These are phyloP conservation scores for Cartodere bifasciata DNA, from an alignment of 2,888 invertebrate species.

Conservation along the genomic window DNA sequence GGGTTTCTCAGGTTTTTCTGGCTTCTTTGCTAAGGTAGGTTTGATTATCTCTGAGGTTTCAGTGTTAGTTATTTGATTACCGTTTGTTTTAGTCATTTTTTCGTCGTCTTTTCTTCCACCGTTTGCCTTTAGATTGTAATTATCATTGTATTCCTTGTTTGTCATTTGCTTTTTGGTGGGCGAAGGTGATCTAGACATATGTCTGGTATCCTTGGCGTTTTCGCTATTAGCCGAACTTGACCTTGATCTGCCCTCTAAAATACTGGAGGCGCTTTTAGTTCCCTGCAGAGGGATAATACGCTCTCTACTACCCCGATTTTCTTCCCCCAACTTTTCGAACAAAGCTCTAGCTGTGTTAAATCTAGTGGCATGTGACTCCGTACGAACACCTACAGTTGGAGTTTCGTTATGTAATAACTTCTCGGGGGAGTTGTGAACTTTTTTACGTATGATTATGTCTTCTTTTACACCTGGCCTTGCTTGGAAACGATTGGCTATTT, in stretches of 20 bases:
- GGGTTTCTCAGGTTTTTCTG: constrained; percentile 68
- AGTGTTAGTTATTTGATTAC: constrained; percentile 15
- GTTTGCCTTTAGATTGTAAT: constrained; percentile 12
- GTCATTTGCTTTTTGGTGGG: constrained; percentile 32
- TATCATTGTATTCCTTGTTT: constrained; percentile 39
- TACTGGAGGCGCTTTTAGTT: constrained; percentile 36
- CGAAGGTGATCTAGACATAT: constrained; percentile 36
- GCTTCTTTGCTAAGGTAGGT: constrained; percentile 31
- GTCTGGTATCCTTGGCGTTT: too few relatives aligned
- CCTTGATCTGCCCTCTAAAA: constrained; percentile 36
- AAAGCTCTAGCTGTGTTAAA: constrained; percentile 86
- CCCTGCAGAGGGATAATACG: constrained; percentile 29
- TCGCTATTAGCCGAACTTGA: constrained; percentile 54
- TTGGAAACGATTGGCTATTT: constrained; percentile 84
- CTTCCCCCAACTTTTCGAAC: constrained; percentile 78
- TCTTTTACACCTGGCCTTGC: constrained; percentile 17
- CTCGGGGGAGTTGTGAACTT: constrained; percentile 11
- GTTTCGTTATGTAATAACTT: constrained; percentile 24
- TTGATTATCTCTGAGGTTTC: constrained; percentile 22
- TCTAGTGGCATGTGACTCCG: constrained; percentile 74
- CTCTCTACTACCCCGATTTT: constrained; percentile 37
- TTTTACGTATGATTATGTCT: constrained; percentile 18
- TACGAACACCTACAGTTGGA: constrained; percentile 54
- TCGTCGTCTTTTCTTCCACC: constrained; percentile 23
- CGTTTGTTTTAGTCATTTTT: constrained; percentile 9